Base-by-base conservation (phyloP, 2,888 invertebrate genomes). In the Lithophane leautieri region DNA sequence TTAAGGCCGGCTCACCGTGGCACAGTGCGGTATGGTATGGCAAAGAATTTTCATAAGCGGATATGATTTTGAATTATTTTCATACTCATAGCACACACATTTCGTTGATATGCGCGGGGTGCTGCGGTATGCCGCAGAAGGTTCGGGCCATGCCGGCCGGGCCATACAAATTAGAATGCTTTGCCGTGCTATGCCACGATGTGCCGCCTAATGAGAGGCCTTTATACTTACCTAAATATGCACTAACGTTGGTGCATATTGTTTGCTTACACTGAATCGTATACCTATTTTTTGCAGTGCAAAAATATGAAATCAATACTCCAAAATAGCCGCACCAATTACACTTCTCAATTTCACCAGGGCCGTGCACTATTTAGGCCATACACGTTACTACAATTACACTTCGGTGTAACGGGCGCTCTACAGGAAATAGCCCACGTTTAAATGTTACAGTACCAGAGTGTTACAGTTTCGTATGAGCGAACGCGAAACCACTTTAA, bases 351-450 rank as follows among this genome's bases (percentile, higher is more conserved):
- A 69, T 22, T 61, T 16, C 11, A 28, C 7, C n/a, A 12, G 34
- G 16, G 0, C 0, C 14, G 4, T 22, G 28, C 16, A 19, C 12
- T 56, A 60, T 68, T 52, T 7, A 52, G 34, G 58, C 6, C 40
- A 77, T 3, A 44, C 19, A n/a, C 28, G 7, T 54, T 22, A 0
- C 52, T 56, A 56, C 2, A 58, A 68, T 71, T 84, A 83, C 86
- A 16, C 11, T 0, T n/a, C 84, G 85, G 86, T 90, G 90, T 89
- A 65, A 86, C 47, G 81, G 44, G n/a, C 73, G 34, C 7, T 74
- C 72, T 8, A 40, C 60, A 76, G 76, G 76, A 81, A 86, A 78
- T 76, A 77, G 68, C 81, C 85, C 75, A 88, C 81, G 61, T 80
- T 85, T 83, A 83, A 79, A 82, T 76, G 79, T 83, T 83, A 78